A percentile compares a stretch with the other conserved stretches of the same genome.
These are phyloP conservation scores for Drosophila acutilabella DNA, from an alignment of 2,888 invertebrate species.

Conservation along the genomic window DNA sequence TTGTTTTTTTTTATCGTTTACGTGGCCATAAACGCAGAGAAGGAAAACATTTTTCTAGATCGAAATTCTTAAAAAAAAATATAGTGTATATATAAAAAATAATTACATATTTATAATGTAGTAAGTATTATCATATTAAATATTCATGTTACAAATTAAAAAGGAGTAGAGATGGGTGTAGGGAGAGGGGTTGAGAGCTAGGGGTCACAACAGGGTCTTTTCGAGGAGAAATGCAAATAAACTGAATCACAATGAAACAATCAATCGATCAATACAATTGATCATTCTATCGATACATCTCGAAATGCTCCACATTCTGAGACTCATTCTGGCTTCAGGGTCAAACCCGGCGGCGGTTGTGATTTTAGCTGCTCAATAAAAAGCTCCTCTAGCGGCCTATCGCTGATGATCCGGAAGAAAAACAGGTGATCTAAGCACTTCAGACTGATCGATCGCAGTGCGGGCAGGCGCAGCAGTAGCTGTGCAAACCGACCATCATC, in stretches of 20 bases:
- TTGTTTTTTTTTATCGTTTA: constrained; percentile 59
- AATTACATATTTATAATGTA: constrained; percentile 54
- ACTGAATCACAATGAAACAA: constrained; percentile 78
- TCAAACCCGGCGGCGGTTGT: constrained; percentile 78
- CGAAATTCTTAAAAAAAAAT: constrained; percentile 46
- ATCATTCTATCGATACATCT: constrained; percentile 26
- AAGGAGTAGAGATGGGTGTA: constrained; percentile 1
- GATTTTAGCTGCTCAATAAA: constrained; percentile 93
- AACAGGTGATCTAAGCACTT: constrained; percentile 98
- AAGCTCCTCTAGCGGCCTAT: constrained; percentile 93
- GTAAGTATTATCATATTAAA: constrained; percentile 44
- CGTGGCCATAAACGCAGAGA: constrained; percentile 54
- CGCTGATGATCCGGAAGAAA: constrained; percentile 96
- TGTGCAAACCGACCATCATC: constrained; percentile 98
- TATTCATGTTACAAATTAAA: constrained; percentile 56
- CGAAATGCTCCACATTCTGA: constrained; percentile 3
- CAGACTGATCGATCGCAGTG: constrained; percentile 95
- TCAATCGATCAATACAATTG: constrained; percentile 39
- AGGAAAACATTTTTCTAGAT: constrained; percentile 71
- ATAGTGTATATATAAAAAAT: constrained; percentile 51
- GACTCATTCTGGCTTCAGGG: constrained; percentile 59
- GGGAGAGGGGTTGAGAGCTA: too few species aligned
- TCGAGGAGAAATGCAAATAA: constrained; percentile 73
- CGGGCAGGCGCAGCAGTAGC: constrained; percentile 94
- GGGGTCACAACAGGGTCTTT: constrained; percentile 1